phyloP scores from a whole-genome alignment of 1,140 invertebrate species.

The Caenorhabditis remanei region DNA sequence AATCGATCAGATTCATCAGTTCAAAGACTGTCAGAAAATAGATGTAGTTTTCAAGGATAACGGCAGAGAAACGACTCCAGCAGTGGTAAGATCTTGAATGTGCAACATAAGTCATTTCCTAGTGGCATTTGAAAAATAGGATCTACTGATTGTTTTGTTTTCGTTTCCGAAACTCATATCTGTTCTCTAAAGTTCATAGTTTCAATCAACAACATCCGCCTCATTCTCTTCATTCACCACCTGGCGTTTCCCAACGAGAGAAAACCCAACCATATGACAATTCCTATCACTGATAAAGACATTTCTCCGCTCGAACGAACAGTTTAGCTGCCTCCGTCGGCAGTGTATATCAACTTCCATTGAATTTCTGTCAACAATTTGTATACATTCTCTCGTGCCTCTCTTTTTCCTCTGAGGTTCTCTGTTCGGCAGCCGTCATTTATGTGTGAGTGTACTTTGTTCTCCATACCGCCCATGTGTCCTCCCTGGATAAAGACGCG shows the following conservation, averaged over 20 bases:
- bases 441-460: slow-evolving; percentile 39
- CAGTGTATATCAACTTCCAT: background rate
- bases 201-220: background rate
- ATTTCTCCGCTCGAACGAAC: background rate
- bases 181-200: no score
- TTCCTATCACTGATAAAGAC: slow-evolving; percentile 21
- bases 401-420: background rate
- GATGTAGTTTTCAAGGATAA: slow-evolving; percentile 46
- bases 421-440: slow-evolving; percentile 44
- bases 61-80: slow-evolving; percentile 5
- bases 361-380: background rate
- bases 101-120: no score
- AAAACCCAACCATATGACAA: slow-evolving; percentile 21
- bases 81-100: slow-evolving; percentile 13
- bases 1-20: slow-evolving; percentile 28
- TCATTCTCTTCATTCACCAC: background rate
- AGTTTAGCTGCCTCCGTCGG: background rate
- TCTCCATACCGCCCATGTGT: slow-evolving; percentile 30
- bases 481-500: background rate
- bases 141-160: no score
- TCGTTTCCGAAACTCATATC: no score
- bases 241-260: background rate
- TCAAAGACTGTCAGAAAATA: slow-evolving; percentile 54
- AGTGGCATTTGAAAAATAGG: no score
- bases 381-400: slow-evolving; percentile 3